phyloP scores from a whole-genome alignment of 2,113 vertebrate species.

The Saguinus imperator region DNA sequence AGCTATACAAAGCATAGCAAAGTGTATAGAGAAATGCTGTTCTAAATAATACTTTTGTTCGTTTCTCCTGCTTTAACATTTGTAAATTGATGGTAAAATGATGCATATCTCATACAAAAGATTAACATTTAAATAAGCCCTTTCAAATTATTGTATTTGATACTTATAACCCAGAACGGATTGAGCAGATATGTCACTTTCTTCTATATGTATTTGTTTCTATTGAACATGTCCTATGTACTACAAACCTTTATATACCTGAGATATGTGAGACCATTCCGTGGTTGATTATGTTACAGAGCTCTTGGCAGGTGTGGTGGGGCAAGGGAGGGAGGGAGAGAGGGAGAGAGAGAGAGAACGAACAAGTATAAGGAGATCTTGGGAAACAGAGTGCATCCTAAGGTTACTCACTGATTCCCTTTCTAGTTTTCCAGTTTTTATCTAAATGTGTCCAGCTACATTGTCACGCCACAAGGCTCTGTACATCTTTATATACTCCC shows the following conservation, averaged over 20 bases:
- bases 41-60: neutral
- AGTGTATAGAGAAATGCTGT: neutral
- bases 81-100: slow-evolving; percentile 2
- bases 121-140: neutral
- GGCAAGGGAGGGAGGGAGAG: neutral
- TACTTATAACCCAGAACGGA: neutral
- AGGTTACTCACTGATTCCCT: neutral
- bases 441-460: neutral
- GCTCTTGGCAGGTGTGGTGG: too few species aligned
- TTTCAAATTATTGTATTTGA: neutral
- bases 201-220: neutral
- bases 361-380: neutral
- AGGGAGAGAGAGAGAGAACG: too few species aligned
- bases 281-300: neutral
- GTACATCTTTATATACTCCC: neutral
- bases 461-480: neutral
- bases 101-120: neutral
- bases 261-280: neutral
- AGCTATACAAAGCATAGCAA: neutral
- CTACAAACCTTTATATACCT: neutral
- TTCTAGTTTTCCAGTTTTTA: neutral
- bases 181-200: neutral
- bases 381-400: neutral
- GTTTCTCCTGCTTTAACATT: neutral
- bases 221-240: neutral